These are phyloP conservation scores for Paratilapia polleni DNA, from an alignment of 2,113 vertebrate species.

Conservation along the genomic window DNA sequence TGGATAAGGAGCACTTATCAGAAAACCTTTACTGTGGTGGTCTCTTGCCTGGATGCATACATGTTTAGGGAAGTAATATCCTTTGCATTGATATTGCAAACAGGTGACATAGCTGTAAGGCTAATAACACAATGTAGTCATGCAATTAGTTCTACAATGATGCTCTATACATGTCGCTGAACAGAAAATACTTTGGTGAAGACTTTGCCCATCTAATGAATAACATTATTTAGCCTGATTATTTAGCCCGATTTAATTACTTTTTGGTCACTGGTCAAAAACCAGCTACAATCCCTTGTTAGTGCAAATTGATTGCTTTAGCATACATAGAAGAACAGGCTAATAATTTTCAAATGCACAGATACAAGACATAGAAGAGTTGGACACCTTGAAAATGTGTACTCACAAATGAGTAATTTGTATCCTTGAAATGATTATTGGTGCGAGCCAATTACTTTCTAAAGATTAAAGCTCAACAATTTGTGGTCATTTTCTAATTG, in stretches of 20 bases:
- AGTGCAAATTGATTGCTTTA: background rate
- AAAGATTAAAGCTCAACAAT: conserved; percentile 8
- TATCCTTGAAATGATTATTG: conserved; percentile 11
- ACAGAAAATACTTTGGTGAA: background rate
- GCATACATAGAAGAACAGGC: background rate
- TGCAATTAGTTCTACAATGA: too few species aligned
- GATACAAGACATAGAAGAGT: background rate
- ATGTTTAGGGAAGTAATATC: background rate
- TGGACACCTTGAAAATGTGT: background rate
- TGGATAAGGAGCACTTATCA: conserved; percentile 4
- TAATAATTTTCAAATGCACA: background rate
- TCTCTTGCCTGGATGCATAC: background rate
- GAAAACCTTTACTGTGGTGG: background rate
- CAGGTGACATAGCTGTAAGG: background rate
- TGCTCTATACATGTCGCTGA: background rate
- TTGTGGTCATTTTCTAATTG: conserved; percentile 16
- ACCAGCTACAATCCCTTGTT: background rate
- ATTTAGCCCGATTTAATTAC: background rate
- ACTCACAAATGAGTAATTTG: background rate
- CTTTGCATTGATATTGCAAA: background rate
- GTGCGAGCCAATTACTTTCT: background rate
- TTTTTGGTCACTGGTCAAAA: background rate
- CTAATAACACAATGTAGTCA: background rate
- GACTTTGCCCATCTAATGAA: background rate
- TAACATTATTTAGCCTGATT: background rate